phyloP scores from a whole-genome alignment of 2,797 vertebrate genomes.

The Trachurus trachurus region DNA sequence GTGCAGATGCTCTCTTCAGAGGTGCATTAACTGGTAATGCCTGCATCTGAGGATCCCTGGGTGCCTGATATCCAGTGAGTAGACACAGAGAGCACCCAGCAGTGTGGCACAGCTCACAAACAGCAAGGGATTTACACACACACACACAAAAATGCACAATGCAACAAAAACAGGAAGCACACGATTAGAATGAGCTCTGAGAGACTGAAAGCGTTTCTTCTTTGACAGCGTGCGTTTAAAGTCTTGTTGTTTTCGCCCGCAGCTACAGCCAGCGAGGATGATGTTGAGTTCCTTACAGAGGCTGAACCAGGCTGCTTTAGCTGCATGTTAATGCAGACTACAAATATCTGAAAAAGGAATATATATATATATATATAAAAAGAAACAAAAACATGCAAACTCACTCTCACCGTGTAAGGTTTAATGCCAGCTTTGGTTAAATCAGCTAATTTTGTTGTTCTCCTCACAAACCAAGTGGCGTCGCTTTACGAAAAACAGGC shows the following conservation, averaged over 20 bases:
- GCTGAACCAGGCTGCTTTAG: conserved; percentile 56
- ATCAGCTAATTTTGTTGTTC: conserved; percentile 63
- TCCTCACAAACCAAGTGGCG: conserved; percentile 30
- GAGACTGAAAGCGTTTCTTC: conserved; percentile 75
- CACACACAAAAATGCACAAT: conserved; percentile 9
- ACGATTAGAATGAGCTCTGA: conserved; percentile 76
- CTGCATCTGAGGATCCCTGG: conserved; percentile 70
- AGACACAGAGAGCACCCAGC: conserved; percentile 71
- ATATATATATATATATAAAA: conserved; percentile 60
- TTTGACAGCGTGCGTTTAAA: conserved; percentile 81
- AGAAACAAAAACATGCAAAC: conserved; percentile 49
- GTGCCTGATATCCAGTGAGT: conserved; percentile 70
- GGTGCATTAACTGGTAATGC: conserved; percentile 78
- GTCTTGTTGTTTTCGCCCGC: conserved; percentile 84
- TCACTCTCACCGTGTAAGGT: conserved; percentile 44
- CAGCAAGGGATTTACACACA: conserved; percentile 63
- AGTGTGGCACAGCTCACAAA: conserved; percentile 60
- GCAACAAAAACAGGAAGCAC: conserved; percentile 75
- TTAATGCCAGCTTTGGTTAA: conserved; percentile 58
- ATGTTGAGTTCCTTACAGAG: conserved; percentile 76
- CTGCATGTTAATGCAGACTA: conserved; percentile 76
- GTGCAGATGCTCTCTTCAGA: conserved; percentile 75
- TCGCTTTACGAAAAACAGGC: background rate
- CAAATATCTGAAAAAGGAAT: conserved; percentile 52
- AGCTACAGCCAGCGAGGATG: conserved; percentile 84